A percentile compares a stretch with the other conserved stretches of the same genome.
These are phyloP conservation scores for Leptinotarsa defecta DNA, from an alignment of 1,140 invertebrate species.

Conservation along the genomic window DNA sequence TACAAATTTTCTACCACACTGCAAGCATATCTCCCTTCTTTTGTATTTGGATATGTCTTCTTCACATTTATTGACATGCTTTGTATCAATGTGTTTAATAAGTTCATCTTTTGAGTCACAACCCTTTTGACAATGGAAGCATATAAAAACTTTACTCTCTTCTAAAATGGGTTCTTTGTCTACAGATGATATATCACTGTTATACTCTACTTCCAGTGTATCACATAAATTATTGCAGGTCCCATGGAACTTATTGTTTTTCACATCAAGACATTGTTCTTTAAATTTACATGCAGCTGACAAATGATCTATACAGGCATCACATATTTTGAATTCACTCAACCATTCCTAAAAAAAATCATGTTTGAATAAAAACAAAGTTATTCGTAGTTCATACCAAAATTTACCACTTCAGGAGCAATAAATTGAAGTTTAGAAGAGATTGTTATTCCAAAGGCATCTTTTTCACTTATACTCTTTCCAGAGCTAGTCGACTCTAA, in stretches of 20 bases:
- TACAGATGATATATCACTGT: constrained; percentile 9
- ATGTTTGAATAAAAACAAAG: neutral
- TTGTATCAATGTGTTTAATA: constrained; percentile 22
- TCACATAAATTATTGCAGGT: neutral
- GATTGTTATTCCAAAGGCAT: neutral
- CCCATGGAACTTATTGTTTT: neutral
- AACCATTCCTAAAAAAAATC: constrained; percentile 25
- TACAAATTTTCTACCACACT: constrained; percentile 26
- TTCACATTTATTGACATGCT: constrained; percentile 5
- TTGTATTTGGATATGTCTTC: constrained; percentile 13
- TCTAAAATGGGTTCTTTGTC: constrained; percentile 7
- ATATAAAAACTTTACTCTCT: constrained; percentile 16
- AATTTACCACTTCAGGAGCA: constrained; percentile 19
- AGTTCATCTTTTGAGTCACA: constrained; percentile 26
- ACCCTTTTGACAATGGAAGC: constrained; percentile 21
- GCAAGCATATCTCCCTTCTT: constrained; percentile 1
- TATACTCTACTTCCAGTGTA: neutral
- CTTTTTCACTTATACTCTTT: neutral
- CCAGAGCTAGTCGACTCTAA: neutral
- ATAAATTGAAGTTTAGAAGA: constrained; percentile 4
- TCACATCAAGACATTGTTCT: constrained; percentile 10
- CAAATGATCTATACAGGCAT: neutral
- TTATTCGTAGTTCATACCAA: neutral
- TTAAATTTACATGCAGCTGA: constrained; percentile 16
- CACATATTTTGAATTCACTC: constrained; percentile 6